Base-by-base conservation (phyloP, 2,797 vertebrate genomes). In the Halcyon badia region DNA sequence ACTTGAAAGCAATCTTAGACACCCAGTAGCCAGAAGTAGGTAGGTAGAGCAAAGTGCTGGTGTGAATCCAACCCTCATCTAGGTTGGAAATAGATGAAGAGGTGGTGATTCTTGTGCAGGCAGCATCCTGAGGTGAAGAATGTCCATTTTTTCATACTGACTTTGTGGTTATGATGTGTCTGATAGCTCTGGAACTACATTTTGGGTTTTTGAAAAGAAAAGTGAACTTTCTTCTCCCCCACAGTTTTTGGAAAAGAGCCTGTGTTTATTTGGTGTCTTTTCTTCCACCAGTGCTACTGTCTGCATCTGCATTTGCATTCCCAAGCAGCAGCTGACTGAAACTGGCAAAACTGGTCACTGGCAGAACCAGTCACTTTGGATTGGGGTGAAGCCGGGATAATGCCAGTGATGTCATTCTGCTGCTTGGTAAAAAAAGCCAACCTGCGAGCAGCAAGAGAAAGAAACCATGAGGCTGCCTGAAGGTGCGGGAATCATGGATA, bases 291-390 rank as follows among this genome's bases (percentile, higher is more conserved):
- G 49, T 60, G 70, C 65, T 89, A 25, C 76, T 37, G 33, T 96
- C 73, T 95, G 76, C 71, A 62, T 91, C 82, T 88, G 79, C 20
- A 79, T 90, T 94, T 97, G 54, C 77, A 85, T 94, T 95, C 75
- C 22, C 44, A 57, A 87, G 82, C 72, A 90, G 84, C 81, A 78
- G 41, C 91, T 84, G 77, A 77, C 57, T 89, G 83, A 90, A 97
- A 96, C 96, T 84, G 83, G 95, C 86, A 69, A 88, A 92, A 95
- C 92, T 48, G 15, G 92, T 94, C 42, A 96, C 95, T 84, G 83
- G 95, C 84, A 69, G 88, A 92, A 95, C 92, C 51, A 12, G 92
- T 94, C 42, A 49, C 60, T 93, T 93, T 58, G 58, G 41, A 44
- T 89, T 85, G 61, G 37, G 56, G 57, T 93, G 85, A 91, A 95